These are phyloP conservation scores for Tineola bisselliella DNA, from an alignment of 2,888 invertebrate genomes.

Conservation along the genomic window DNA sequence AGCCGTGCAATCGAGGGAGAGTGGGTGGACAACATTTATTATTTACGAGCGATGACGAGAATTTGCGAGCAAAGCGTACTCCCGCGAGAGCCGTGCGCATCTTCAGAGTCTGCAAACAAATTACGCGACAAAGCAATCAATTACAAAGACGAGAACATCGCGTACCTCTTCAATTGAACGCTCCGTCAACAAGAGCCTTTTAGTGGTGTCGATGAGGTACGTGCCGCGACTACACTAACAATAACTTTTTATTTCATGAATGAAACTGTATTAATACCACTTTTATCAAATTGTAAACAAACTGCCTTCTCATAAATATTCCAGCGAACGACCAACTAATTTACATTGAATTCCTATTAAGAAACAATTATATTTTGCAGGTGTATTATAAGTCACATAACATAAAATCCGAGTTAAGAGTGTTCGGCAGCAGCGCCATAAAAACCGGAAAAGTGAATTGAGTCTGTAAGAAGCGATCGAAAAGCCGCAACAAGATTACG, in stretches of 20 bases:
- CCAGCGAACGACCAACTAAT: conserved; percentile 27
- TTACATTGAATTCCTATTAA: background rate
- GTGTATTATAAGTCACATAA: background rate
- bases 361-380: background rate
- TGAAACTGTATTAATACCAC: background rate
- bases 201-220: conserved; percentile 39
- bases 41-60: conserved; percentile 56
- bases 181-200: conserved; percentile 66
- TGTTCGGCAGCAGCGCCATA: background rate
- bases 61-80: conserved; percentile 33
- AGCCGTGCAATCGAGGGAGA: background rate
- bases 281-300: background rate
- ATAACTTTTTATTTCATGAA: conserved; percentile 24
- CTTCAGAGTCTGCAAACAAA: conserved; percentile 55
- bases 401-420: too few relatives aligned
- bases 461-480: conserved; percentile 44
- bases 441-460: conserved; percentile 31
- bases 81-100: conserved; percentile 44
- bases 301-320: conserved; percentile 19
- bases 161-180: conserved; percentile 57
- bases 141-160: conserved; percentile 57
- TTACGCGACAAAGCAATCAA: conserved; percentile 68
- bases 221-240: conserved; percentile 43
- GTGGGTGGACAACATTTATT: conserved; percentile 38
- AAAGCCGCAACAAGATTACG: conserved; percentile 58